Evolutionary conservation across 2,797 vertebrate genomes (phyloP), one percentile per base, ranked within the genome.

Genomic region (Lagorchestes hirsutus): DNA sequence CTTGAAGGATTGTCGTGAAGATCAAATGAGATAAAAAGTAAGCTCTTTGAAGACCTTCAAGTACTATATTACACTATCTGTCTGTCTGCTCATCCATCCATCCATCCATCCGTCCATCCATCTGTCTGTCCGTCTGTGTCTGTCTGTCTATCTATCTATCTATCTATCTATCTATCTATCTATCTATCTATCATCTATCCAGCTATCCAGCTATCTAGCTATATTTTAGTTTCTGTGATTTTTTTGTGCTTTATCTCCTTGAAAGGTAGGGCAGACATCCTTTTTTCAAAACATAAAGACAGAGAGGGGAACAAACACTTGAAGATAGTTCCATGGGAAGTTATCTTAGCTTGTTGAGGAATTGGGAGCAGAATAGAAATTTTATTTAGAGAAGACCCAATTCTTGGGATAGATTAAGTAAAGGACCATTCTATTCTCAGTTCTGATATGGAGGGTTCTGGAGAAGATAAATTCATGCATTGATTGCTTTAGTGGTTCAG

Each of bases 211-310:
- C 55, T 55, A 55, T 56, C 55, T 56, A 56, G 18, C 55, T 56
- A 56, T 56, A 4, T 56, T 22, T 24, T 22, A 67, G 14, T 67
- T 67, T 67, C 62, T 67, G 34, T 67, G 62, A 67, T 67, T 67
- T 14, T 14, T 67, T 67, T n/a, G 34, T 67, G 62, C 8, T 74
- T 74, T 74, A 74, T 40, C 62, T 74, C 16, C 62, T 74, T 74
- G 34, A 67, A 10, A 91, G 46, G 14, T 55, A 55, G 62, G 93
- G 94, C 59, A 29, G 3, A 5, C 28, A 92, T 50, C 31, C 54
- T 13, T 62, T 96, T 94, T 93, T 55, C 40, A 92, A 92, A 34
- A 50, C 93, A 54, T 58, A 31, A 93, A 28, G 9, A 57, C 46
- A 34, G 82, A 87, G 55, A 62, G 50, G 24, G 31, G 46, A 59